Percentiles rank a stretch among this genome's conserved stretches.
These are phyloP conservation scores for Oncorhynchus keta DNA, from an alignment of 2,113 vertebrate species.

Conservation along the genomic window DNA sequence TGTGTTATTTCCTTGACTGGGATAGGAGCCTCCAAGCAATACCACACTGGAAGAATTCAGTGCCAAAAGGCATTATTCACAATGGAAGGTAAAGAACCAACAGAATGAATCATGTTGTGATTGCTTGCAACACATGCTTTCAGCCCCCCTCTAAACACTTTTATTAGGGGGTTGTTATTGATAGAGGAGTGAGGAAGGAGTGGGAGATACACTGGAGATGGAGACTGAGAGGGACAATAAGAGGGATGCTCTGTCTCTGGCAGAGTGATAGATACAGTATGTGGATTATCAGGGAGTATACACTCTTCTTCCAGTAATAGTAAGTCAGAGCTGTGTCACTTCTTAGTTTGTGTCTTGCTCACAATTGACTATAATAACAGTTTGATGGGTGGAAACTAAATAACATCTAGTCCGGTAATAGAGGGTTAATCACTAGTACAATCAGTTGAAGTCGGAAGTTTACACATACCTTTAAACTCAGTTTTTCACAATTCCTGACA, in stretches of 20 bases:
- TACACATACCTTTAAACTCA: too few relatives aligned
- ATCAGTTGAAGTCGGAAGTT: too few relatives aligned
- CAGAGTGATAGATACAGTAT: not conserved
- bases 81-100: not conserved
- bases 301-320: too few relatives aligned
- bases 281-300: too few relatives aligned
- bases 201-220: not conserved
- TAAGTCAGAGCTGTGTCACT: too few relatives aligned
- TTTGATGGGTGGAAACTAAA: too few relatives aligned
- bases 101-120: not conserved
- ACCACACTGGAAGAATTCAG: not conserved
- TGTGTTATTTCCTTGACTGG: constrained; percentile 17
- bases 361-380: too few relatives aligned
- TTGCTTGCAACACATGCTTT: not conserved
- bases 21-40: constrained; percentile 29
- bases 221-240: not conserved
- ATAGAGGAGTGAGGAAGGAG: not conserved
- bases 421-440: too few relatives aligned
- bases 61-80: constrained; percentile 18
- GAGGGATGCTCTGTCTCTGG: not conserved
- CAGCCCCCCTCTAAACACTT: not conserved
- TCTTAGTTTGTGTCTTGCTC: too few relatives aligned
- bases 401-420: too few relatives aligned
- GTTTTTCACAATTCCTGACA: too few relatives aligned
- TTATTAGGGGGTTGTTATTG: constrained; percentile 16